Conservation (phyloP, 2,888 invertebrate species). For the Drosophila pullipes region DNA sequence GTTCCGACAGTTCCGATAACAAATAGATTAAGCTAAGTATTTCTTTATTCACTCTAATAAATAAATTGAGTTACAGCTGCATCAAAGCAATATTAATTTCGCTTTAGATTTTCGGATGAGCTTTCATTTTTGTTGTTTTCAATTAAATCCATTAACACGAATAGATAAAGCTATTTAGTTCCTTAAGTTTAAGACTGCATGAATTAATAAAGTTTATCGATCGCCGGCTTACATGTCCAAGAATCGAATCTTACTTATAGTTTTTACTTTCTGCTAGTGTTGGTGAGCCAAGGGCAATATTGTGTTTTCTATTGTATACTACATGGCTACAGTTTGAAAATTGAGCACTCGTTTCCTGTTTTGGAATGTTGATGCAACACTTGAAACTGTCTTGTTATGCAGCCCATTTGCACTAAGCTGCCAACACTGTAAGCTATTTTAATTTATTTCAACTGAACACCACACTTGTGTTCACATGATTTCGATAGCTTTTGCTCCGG, state of each 20-base stretch:
- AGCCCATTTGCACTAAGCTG: constrained; percentile 13
- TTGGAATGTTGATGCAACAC: constrained; percentile 33
- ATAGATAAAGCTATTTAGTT: no score
- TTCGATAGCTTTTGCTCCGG: neutral
- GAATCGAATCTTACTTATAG: neutral
- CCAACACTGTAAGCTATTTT: constrained; percentile 17
- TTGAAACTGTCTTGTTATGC: constrained; percentile 23
- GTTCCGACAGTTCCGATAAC: neutral
- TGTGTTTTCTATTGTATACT: neutral
- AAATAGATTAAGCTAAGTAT: neutral
- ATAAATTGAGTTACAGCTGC: neutral
- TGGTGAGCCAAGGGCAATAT: neutral
- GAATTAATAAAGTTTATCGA: neutral
- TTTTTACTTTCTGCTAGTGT: neutral
- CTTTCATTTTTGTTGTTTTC: neutral
- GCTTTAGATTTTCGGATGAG: neutral
- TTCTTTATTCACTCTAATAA: neutral
- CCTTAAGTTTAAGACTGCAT: neutral
- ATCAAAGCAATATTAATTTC: neutral
- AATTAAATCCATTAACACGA: neutral
- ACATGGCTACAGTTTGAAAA: neutral
- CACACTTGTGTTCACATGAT: neutral
- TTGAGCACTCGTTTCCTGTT: neutral
- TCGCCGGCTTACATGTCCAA: neutral
- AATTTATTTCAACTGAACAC: constrained; percentile 9